Conservation (phyloP, 2,888 invertebrate genomes). For the Melanostoma scalare region DNA sequence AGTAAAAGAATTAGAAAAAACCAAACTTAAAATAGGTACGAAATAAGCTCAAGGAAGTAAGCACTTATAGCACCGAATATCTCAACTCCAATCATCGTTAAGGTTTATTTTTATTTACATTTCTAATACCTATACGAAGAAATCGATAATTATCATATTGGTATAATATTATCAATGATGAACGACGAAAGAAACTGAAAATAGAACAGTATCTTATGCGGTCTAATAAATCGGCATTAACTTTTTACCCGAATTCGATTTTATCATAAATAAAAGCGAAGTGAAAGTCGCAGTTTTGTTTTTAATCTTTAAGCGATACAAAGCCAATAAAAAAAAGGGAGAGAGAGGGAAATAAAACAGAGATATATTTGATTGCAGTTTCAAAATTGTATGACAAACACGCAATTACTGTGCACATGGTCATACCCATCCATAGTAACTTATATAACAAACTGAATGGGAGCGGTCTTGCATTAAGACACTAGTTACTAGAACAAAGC, state of each 20-base stretch:
- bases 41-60: no score
- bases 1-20: no score
- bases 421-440: neutral
- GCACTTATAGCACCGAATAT: no score
- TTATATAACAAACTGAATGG: neutral
- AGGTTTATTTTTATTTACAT: neutral
- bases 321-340: neutral
- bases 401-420: conserved; percentile 3
- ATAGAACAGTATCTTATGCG: conserved; percentile 25
- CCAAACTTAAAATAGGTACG: no score
- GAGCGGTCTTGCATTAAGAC: neutral
- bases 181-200: conserved; percentile 29
- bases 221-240: conserved; percentile 34
- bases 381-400: neutral
- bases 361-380: neutral
- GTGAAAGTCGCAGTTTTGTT: conserved; percentile 18
- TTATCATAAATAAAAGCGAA: neutral
- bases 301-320: neutral
- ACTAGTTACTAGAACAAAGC: neutral
- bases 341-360: no score
- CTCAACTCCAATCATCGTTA: no score
- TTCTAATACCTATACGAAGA: neutral
- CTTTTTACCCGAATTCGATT: neutral
- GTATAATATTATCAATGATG: conserved; percentile 9
- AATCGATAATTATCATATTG: conserved; percentile 20